Base-by-base conservation (phyloP, 2,797 vertebrate genomes). In the Valencia hispanica region DNA sequence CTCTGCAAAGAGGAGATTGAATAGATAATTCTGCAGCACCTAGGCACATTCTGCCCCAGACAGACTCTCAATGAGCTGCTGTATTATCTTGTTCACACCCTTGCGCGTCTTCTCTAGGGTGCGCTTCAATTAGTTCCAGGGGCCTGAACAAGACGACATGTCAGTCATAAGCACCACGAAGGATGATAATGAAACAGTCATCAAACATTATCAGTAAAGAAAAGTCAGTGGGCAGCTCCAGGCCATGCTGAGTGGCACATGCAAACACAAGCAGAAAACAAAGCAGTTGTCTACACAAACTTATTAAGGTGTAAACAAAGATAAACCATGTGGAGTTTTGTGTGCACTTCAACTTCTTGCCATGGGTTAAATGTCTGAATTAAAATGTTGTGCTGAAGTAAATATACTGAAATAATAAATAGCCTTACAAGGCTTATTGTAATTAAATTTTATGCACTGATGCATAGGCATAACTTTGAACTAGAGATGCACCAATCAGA, bases 11-110 rank as follows among this genome's bases (percentile, higher is more conserved):
- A 83, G 75, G 69, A 82, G 87, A 92, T 85, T 77, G 88, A 91
- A 94, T 91, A 84, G 91, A 90, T 93, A 86, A 91, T 93, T 88
- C 73, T 79, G 84, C 82, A 34, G 79, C 68, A 73, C 63, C 78
- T 72, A 36, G 47, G 74, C 82, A 83, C 83, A 90, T 88, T 83
- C 68, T 74, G 77, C 84, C 83, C 81, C 17, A 51, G 66, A 82
- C 74, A 12, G 69, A 50, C 79, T 79, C 59, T 72, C 77, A 84
- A 87, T 83, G 86, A 87, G 87, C 81, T 43, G 15, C 74, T 1
- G 84, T 72, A 87, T 86, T 86, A 87, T 87, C 85, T 79, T 3
- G 25, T 70, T 82, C 82, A 80, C 83, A 73, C 72, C 70, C 72
- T 68, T 6, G 8, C 61, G 74, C 63, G 79, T 78, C 79, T 75